phyloP scores from a whole-genome alignment of 1,140 invertebrate genomes.

The Frieseomelitta varia region DNA sequence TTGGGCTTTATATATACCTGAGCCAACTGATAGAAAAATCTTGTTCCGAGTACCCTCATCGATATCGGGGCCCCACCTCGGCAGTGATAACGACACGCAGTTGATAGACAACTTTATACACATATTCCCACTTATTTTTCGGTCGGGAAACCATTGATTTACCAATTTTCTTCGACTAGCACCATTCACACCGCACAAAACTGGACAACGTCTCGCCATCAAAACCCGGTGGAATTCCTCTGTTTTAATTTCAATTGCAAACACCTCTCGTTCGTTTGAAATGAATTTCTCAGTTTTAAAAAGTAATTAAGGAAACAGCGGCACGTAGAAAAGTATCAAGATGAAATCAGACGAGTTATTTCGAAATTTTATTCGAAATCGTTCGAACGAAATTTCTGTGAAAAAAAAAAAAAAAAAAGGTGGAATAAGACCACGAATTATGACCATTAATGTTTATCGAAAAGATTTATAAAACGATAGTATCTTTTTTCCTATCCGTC shows the following conservation, averaged over 20 bases:
- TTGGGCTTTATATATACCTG: conserved; percentile 78
- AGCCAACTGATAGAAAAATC: conserved; percentile 77
- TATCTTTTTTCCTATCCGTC: neutral
- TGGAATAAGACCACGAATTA: neutral
- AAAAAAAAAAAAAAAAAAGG: neutral
- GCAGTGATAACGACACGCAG: conserved; percentile 76
- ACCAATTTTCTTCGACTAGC: neutral
- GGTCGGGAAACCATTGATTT: neutral
- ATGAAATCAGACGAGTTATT: neutral
- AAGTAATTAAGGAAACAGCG: neutral
- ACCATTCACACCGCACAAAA: too few species aligned
- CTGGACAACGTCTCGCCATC: too few species aligned
- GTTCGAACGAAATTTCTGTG: neutral
- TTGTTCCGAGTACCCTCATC: conserved; percentile 74
- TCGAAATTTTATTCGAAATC: neutral
- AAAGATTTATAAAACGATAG: neutral
- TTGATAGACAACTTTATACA: conserved; percentile 63
- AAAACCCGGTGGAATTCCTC: neutral
- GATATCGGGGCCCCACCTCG: conserved; percentile 78
- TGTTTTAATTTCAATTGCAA: neutral
- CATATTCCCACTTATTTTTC: conserved; percentile 20
- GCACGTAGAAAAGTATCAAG: too few species aligned
- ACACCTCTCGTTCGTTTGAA: neutral
- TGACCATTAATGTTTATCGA: neutral
- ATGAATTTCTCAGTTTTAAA: neutral